Evolutionary conservation across 2,113 vertebrate species (phyloP).

Genomic region (Stegastes partitus): DNA sequence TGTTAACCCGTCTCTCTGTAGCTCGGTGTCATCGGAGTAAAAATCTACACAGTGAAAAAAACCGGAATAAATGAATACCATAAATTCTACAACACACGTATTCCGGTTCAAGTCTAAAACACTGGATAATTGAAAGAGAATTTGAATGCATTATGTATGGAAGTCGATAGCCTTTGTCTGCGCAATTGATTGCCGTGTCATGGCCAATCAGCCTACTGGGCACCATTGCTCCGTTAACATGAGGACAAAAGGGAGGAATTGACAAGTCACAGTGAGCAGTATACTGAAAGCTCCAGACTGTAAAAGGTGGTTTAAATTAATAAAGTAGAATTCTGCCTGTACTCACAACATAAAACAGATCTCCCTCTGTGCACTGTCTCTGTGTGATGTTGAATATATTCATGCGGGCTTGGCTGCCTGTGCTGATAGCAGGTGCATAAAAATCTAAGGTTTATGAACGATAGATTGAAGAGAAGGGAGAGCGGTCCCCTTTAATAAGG

Average conservation of each 20-base stretch:
- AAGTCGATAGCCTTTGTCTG: constrained; percentile 25
- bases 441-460: constrained; percentile 78
- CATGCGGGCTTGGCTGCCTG: constrained; percentile 67
- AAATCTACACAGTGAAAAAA: constrained; percentile 19
- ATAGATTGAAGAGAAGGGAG: constrained; percentile 64
- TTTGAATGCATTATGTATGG: constrained; percentile 53
- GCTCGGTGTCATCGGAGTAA: constrained; percentile 11
- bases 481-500: constrained; percentile 59
- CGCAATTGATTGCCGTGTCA: constrained; percentile 59
- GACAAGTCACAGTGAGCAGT: constrained; percentile 39
- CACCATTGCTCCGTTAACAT: constrained; percentile 48
- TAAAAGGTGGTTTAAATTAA: constrained; percentile 75
- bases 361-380: constrained; percentile 63
- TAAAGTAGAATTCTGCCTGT: constrained; percentile 62
- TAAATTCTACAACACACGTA: constrained; percentile 3
- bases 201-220: constrained; percentile 33
- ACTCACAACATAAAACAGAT: constrained; percentile 74
- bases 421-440: constrained; percentile 75
- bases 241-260: constrained; percentile 31
- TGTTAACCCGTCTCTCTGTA: constrained; percentile 7
- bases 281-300: constrained; percentile 50
- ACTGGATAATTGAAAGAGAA: constrained; percentile 41
- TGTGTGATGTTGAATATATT: constrained; percentile 79
- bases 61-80: constrained; percentile 26
- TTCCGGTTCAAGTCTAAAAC: constrained; percentile 29